Conservation (phyloP, 2,888 invertebrate genomes). For the Antheraea yamamai region DNA sequence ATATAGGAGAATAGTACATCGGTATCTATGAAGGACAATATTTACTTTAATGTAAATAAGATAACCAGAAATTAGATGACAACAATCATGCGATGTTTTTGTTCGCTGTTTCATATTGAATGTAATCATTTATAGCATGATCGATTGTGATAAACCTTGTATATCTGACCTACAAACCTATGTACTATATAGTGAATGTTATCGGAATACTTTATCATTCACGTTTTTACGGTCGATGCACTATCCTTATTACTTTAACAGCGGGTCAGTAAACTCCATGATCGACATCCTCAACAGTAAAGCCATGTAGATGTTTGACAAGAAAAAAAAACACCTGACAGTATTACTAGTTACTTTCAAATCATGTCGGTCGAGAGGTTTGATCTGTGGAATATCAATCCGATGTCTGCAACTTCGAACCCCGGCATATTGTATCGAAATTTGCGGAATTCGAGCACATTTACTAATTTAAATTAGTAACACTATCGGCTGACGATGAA, state of each 20-base stretch:
- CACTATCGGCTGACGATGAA: no score
- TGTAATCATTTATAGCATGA: constrained; percentile 17
- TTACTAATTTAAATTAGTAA: no score
- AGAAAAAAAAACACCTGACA: neutral
- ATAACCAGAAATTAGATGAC: constrained; percentile 1
- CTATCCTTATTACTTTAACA: neutral
- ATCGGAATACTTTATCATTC: constrained; percentile 14
- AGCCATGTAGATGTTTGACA: neutral
- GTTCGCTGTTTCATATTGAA: constrained; percentile 8
- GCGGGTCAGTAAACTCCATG: neutral
- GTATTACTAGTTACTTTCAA: neutral
- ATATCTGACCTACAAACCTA: constrained; percentile 30
- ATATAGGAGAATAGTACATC: neutral
- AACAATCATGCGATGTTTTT: constrained; percentile 6
- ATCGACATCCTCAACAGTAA: neutral
- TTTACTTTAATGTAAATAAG: neutral
- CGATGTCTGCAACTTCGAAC: no score
- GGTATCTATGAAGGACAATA: neutral
- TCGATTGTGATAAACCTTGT: constrained; percentile 23
- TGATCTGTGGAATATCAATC: no score
- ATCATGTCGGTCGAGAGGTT: no score
- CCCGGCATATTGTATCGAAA: no score
- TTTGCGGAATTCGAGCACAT: no score
- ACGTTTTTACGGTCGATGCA: constrained; percentile 9
- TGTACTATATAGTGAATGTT: constrained; percentile 15